Base-by-base conservation (phyloP, 2,888 invertebrate genomes). In the Toxonevra muliebris region DNA sequence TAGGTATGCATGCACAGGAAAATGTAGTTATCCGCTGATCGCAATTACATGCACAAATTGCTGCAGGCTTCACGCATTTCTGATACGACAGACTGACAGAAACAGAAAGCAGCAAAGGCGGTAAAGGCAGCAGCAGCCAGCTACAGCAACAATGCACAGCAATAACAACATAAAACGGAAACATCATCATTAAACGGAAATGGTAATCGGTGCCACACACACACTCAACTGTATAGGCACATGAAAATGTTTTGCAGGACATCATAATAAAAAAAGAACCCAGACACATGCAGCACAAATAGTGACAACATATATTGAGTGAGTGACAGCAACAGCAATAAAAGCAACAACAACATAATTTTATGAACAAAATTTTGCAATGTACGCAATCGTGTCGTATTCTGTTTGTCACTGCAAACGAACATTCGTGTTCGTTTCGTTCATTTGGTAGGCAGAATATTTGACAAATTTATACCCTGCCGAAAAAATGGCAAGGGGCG, bases 141-240 rank as follows among this genome's bases (percentile, higher is more conserved):
- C 48, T 5, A 12, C 48, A 15, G n/a, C 13, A 48, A 10, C 48
- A 48, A 48, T 48, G 48, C 5, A 13, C 48, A 15, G 48, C 48
- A 48, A 48, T 48, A 48, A 48, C 50, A 54, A 54, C 41, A 58
- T 58, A 12, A 58, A 42, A 58, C 72, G 74, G 79, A 79, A 79
- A 79, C 62, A 62, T 61, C 61, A 61, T 20, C 40, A 77, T 77
- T 77, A 77, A 77, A 76, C 76, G 76, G 72, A 71, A 72, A 72
- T 70, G 69, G 69, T 69, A 13, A 53, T 42, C 48, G 64, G 64
- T n/a, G 17, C 45, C 20, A 15, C 0, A 9, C 55, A 52, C 11
- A 48, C 45, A 20, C 30, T 20, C n/a, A 43, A 8, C 61, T 42
- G 55, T 17, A 11, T 15, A 55, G 45, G 54, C 30, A 48, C 45